These are phyloP conservation scores for Leucophenga maculata DNA, from an alignment of 2,888 invertebrate species.

Conservation along the genomic window DNA sequence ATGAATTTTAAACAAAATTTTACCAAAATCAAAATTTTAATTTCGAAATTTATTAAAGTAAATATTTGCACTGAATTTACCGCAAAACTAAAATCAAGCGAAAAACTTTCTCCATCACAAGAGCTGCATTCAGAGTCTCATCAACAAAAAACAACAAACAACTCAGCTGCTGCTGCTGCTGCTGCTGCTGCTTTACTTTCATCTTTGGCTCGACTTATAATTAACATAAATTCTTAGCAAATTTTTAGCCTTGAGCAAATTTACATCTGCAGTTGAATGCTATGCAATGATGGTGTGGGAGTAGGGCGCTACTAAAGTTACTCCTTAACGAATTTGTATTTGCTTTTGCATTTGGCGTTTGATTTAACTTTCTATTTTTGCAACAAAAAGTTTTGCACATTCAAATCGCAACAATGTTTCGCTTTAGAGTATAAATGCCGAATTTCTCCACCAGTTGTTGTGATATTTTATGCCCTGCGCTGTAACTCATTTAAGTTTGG, in stretches of 20 bases:
- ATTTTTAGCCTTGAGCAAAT: neutral
- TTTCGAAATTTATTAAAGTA: neutral
- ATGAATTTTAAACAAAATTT: no score
- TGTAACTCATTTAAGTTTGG: no score
- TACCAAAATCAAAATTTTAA: no score
- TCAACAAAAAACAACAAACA: no score
- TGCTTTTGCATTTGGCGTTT: constrained; percentile 7
- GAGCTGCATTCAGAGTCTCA: neutral
- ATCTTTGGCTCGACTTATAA: constrained; percentile 5
- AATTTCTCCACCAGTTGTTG: no score
- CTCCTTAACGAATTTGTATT: constrained; percentile 8
- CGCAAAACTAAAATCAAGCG: constrained; percentile 12
- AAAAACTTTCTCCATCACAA: neutral
- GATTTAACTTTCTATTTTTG: constrained; percentile 15
- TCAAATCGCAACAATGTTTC: neutral
- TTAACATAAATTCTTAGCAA: constrained; percentile 30
- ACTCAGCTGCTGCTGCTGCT: neutral
- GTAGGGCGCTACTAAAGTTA: neutral
- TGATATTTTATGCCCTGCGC: no score
- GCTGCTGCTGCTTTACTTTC: neutral
- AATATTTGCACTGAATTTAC: constrained; percentile 8
- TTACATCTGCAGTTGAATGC: neutral
- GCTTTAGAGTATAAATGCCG: neutral
- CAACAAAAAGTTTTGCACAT: no score
- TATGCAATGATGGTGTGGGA: no score